Percentiles rank a stretch among this genome's conserved stretches.
Conservation (phyloP, 2,113 vertebrate genomes). For the Tenebrosternarchus preto region DNA sequence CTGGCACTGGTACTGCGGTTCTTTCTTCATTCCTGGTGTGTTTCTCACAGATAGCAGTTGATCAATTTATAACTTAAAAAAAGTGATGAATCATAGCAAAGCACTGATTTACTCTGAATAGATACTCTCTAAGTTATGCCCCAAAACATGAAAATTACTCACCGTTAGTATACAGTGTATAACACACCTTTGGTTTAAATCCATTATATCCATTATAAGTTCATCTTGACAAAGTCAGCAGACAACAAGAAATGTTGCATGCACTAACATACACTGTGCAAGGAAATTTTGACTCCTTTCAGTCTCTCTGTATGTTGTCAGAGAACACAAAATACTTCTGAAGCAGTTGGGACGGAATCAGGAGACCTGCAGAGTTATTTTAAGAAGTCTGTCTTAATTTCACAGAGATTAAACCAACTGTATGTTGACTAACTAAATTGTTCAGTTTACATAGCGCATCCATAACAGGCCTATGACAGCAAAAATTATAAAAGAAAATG, state of each 20-base stretch:
- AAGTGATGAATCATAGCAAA: neutral
- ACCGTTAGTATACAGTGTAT: neutral
- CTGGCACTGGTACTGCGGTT: neutral
- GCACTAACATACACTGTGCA: too few species aligned
- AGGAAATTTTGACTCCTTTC: neutral
- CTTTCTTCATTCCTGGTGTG: neutral
- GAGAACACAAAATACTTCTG: neutral
- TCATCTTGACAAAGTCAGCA: neutral
- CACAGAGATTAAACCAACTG: neutral
- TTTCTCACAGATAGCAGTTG: neutral
- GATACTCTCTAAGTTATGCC: too few species aligned
- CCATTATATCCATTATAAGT: neutral
- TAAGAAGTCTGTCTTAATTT: neutral
- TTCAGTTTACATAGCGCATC: too few species aligned
- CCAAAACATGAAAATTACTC: neutral
- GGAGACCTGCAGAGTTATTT: neutral
- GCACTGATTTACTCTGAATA: neutral
- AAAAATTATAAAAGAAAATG: neutral
- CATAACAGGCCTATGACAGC: too few species aligned
- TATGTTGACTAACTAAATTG: too few species aligned
- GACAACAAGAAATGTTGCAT: neutral
- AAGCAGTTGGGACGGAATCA: neutral
- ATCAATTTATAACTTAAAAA: neutral
- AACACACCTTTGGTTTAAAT: slow-evolving; percentile 4
- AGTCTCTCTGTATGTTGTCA: neutral